A percentile compares a stretch with the other conserved stretches of the same genome.
Conservation (phyloP, 2,888 invertebrate species). For the Rhyacophila evoluta region DNA sequence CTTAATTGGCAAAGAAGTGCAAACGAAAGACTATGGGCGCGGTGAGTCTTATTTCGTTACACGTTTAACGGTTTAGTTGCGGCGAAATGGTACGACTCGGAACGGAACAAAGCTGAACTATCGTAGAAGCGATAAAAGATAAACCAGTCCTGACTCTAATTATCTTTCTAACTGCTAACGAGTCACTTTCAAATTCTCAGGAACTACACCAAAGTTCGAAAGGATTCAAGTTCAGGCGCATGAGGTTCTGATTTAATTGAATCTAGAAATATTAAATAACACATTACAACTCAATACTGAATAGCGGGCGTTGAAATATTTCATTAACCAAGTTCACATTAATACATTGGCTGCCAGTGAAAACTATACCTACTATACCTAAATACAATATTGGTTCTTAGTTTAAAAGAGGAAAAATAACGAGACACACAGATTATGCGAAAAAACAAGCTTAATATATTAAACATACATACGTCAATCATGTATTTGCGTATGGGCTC, state of each 20-base stretch:
- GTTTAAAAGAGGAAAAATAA: too few species aligned
- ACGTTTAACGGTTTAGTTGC: neutral
- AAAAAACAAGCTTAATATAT: too few species aligned
- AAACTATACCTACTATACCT: too few species aligned
- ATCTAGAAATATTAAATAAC: too few species aligned
- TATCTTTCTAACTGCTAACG: neutral
- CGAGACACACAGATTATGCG: too few species aligned
- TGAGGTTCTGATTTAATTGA: neutral
- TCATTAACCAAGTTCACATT: too few species aligned
- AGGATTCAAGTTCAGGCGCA: neutral
- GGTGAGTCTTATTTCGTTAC: neutral
- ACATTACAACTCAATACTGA: too few species aligned
- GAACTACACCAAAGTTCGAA: neutral
- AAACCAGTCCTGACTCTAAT: neutral
- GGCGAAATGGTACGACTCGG: conserved; percentile 16
- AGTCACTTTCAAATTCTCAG: neutral
- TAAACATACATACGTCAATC: too few species aligned
- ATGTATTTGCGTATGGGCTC: too few species aligned
- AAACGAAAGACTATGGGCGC: neutral
- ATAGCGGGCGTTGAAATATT: too few species aligned
- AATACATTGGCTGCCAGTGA: too few species aligned
- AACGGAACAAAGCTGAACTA: neutral
- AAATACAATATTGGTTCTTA: too few species aligned
- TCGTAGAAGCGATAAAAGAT: neutral
- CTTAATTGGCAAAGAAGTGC: conserved; percentile 16